These are phyloP conservation scores for Zeuzera pyrina DNA, from an alignment of 2,888 invertebrate genomes.

Conservation along the genomic window DNA sequence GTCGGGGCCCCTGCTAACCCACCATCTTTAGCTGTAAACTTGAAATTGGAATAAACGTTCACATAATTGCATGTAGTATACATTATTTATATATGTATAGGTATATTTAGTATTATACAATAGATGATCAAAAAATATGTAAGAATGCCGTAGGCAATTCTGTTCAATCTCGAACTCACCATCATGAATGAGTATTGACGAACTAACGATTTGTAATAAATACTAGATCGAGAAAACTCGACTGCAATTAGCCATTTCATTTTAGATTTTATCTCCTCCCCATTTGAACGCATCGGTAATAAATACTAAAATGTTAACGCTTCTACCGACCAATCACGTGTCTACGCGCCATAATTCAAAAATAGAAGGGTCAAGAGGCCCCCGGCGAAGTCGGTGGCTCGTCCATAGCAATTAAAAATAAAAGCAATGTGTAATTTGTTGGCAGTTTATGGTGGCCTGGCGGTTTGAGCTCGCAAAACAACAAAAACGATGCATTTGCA, in stretches of 20 bases:
- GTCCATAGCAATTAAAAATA: slow-evolving; percentile 67
- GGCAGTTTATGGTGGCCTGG: slow-evolving; percentile 53
- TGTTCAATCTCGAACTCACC: too few relatives aligned
- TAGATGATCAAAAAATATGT: too few relatives aligned
- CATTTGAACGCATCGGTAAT: slow-evolving; percentile 31
- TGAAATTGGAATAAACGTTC: too few relatives aligned
- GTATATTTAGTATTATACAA: too few relatives aligned
- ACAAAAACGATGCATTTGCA: slow-evolving; percentile 46
- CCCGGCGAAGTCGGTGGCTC: slow-evolving; percentile 63
- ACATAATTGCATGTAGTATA: too few relatives aligned
- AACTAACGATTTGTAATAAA: neutral
- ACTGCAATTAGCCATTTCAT: slow-evolving; percentile 22
- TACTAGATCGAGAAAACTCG: neutral
- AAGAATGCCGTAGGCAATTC: too few relatives aligned
- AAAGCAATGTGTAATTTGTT: slow-evolving; percentile 64
- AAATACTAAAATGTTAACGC: slow-evolving; percentile 24
- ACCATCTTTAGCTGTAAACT: too few relatives aligned
- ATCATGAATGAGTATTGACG: neutral
- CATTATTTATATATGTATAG: too few relatives aligned
- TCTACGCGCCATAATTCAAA: slow-evolving; percentile 62
- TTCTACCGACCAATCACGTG: slow-evolving; percentile 58
- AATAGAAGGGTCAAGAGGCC: slow-evolving; percentile 51
- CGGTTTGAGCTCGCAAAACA: slow-evolving; percentile 42
- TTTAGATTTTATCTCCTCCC: slow-evolving; percentile 37
- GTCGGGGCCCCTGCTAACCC: too few relatives aligned